Base-by-base conservation (phyloP, 2,113 vertebrate species). In the Sebastes fasciatus region DNA sequence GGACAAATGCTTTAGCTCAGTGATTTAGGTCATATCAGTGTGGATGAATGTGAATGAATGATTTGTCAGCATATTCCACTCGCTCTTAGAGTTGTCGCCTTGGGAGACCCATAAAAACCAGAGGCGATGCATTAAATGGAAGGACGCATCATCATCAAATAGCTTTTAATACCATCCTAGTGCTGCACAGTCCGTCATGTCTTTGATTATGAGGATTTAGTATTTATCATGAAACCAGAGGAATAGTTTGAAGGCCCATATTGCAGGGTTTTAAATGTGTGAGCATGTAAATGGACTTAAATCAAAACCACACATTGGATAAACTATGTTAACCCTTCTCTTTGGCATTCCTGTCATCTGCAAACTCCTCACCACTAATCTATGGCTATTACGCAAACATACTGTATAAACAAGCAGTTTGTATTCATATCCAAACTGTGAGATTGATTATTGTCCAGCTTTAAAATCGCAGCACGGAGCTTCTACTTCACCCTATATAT, bases 181-280 rank as follows among this genome's bases (percentile, higher is more conserved):
- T 63, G 75, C 52, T 70, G 48, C 68, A 62, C 68, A 61, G 69
- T 83, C 74, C 64, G 60, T 80, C 77, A 77, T 74, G 73, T 77
- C 85, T 80, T 65, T 45, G 48, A 79, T 57, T 65, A 72, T 61
- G 48, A 72, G 69, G 85, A 78, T 85, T 80, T 83, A 77, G 80
- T 80, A 65, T 79, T 74, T 70, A 51, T 77, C 73, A 62, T 23
- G 57, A 85, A 81, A 80, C 73, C 81, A 51, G 46, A 8, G 12
- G 12, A 80, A 45, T 64, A 61, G 26, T 52, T 43, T 80, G 80
- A 83, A 34, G 34, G 34, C 34, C 34, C 63, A 70, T 40, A 77
- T 48, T 68, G 72, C 73, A 46, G 12, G 54, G 62, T 66, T 65
- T 83, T 77, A 74, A 73, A 67, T 61, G 21, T 58, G 10, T 45